phyloP scores from a whole-genome alignment of 2,113 vertebrate species.

The Anas platyrhynchos region DNA sequence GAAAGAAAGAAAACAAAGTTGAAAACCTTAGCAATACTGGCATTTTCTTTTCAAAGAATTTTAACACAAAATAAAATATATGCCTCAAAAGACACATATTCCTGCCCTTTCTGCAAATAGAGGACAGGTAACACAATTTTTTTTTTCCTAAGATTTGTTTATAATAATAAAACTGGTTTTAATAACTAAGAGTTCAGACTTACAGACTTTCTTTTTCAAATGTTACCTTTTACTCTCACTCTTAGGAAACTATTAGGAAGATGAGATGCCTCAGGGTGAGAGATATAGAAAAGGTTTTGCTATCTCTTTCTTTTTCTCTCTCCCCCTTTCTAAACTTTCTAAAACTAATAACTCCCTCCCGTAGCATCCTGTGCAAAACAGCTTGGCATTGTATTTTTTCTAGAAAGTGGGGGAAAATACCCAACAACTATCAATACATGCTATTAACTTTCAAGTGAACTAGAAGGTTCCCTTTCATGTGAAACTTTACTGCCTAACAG shows the following conservation, averaged over 20 bases:
- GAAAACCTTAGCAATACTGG: background rate
- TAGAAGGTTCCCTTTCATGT: constrained; percentile 38
- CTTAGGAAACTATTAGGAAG: background rate
- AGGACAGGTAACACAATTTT: background rate
- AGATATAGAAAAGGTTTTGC: background rate
- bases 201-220: constrained; percentile 3
- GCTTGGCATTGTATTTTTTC: constrained; percentile 19
- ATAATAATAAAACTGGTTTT: background rate
- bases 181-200: background rate
- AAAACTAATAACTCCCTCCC: constrained; percentile 32
- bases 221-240: background rate
- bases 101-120: background rate
- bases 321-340: background rate
- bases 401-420: background rate
- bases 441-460: constrained; percentile 61
- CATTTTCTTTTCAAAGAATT: background rate
- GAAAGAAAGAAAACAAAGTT: background rate
- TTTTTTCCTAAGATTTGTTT: background rate
- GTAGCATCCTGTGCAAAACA: background rate
- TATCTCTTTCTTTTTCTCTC: background rate
- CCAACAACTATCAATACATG: constrained; percentile 26
- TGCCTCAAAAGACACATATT: background rate
- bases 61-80: constrained; percentile 13
- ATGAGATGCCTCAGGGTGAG: background rate
- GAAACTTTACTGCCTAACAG: constrained; percentile 14